A percentile compares a stretch with the other conserved stretches of the same genome.
Evolutionary conservation across 2,113 vertebrate species (phyloP).

Genomic region (Pseudopodoces humilis): DNA sequence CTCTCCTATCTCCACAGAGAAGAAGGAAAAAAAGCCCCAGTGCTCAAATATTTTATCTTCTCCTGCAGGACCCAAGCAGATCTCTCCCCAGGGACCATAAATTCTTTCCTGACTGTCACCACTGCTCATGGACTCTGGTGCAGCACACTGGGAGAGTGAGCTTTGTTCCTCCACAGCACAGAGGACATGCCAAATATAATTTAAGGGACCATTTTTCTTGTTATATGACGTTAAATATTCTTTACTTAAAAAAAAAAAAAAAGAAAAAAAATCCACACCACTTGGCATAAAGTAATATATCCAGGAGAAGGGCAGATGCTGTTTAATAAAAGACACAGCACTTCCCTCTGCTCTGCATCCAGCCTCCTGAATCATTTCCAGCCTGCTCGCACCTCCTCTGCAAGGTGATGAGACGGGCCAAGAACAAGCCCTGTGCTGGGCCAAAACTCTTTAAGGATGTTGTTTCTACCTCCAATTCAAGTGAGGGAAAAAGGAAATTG

Average conservation of each 20-base stretch:
- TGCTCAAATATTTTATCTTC: slow-evolving; percentile 44
- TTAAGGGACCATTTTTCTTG: slow-evolving; percentile 65
- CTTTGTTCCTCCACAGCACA: slow-evolving; percentile 44
- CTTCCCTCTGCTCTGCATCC: slow-evolving; percentile 16
- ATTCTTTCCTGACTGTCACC: slow-evolving; percentile 51
- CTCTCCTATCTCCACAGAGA: not conserved
- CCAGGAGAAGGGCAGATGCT: slow-evolving; percentile 58
- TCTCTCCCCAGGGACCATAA: slow-evolving; percentile 53
- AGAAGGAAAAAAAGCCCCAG: not conserved
- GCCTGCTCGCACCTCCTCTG: not conserved
- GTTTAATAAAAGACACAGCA: slow-evolving; percentile 38
- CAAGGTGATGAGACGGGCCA: not conserved
- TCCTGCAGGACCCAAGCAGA: slow-evolving; percentile 38
- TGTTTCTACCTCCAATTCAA: not conserved
- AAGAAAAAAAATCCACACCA: slow-evolving; percentile 7
- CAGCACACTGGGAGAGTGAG: slow-evolving; percentile 15
- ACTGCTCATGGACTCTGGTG: slow-evolving; percentile 23
- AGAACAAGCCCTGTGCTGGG: not conserved
- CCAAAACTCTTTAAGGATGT: not conserved
- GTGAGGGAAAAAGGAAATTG: not conserved
- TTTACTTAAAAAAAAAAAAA: slow-evolving; percentile 35
- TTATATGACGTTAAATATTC: slow-evolving; percentile 59
- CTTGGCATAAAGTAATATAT: slow-evolving; percentile 54
- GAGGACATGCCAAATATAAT: slow-evolving; percentile 69
- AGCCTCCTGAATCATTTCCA: slow-evolving; percentile 31